phyloP scores from a whole-genome alignment of 2,888 invertebrate species.

The Leucophenga montana region DNA sequence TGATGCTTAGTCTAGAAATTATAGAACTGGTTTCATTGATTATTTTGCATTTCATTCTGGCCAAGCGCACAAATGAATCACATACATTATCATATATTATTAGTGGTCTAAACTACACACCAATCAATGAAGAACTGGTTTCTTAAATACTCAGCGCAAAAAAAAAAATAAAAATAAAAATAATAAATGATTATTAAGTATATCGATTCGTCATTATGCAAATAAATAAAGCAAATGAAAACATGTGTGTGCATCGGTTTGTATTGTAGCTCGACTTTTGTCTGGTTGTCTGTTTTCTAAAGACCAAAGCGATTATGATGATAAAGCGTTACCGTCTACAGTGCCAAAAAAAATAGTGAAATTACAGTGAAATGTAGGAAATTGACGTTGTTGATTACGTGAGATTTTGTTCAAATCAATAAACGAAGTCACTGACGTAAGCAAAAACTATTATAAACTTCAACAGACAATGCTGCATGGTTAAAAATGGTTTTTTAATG shows the following conservation, averaged over 20 bases:
- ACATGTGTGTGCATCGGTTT: no score
- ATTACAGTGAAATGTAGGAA: neutral
- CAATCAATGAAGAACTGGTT: constrained; percentile 16
- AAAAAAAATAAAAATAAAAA: constrained; percentile 14
- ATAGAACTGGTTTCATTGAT: no score
- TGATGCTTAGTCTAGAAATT: no score
- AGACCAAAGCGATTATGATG: no score
- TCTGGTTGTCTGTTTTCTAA: no score
- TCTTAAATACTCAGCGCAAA: neutral
- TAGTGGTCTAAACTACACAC: constrained; percentile 26
- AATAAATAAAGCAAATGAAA: constrained; percentile 2
- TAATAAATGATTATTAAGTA: neutral
- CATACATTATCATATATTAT: constrained; percentile 30
- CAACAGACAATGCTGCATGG: neutral
- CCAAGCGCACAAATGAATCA: constrained; percentile 40
- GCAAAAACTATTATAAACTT: neutral
- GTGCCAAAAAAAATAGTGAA: neutral
- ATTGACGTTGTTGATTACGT: neutral
- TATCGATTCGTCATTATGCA: constrained; percentile 17
- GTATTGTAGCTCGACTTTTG: no score
- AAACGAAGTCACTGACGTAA: neutral
- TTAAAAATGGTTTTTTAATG: neutral
- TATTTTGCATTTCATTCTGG: constrained; percentile 5
- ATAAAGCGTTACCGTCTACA: no score
- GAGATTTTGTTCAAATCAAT: constrained; percentile 8